A percentile compares a stretch with the other conserved stretches of the same genome.
Evolutionary conservation across 2,888 invertebrate genomes (phyloP).

Genomic region (Cryptosula pallasiana): DNA sequence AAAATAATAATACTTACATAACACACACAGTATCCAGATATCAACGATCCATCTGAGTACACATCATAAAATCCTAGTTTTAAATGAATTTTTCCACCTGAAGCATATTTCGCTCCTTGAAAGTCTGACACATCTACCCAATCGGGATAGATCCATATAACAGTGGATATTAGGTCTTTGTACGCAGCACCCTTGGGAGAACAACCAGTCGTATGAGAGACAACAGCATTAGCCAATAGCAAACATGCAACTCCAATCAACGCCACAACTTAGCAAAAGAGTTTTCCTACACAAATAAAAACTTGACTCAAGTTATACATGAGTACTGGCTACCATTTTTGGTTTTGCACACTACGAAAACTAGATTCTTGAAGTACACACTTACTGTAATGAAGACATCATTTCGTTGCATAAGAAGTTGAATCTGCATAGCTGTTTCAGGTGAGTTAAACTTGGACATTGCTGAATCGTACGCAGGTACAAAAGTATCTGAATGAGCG

Average conservation of each 20-base stretch:
- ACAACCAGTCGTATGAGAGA: too few species aligned
- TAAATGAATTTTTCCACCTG: background rate
- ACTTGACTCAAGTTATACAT: too few species aligned
- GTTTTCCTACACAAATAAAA: too few species aligned
- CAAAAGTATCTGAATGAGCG: background rate
- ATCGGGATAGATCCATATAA: slow-evolving; percentile 10
- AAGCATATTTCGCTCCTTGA: background rate
- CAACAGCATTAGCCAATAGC: too few species aligned
- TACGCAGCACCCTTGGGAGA: slow-evolving; percentile 5
- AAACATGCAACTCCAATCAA: too few species aligned
- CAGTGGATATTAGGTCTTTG: background rate
- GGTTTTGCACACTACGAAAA: too few species aligned
- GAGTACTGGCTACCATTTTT: too few species aligned
- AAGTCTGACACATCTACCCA: slow-evolving; percentile 15
- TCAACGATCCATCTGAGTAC: background rate
- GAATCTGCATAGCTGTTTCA: background rate
- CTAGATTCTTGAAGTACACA: too few species aligned
- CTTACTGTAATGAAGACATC: slow-evolving; percentile 17
- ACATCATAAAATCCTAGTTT: slow-evolving; percentile 6
- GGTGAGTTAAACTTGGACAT: slow-evolving; percentile 5
- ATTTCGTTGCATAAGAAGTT: slow-evolving; percentile 9
- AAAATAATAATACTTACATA: slow-evolving; percentile 22
- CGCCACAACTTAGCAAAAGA: too few species aligned
- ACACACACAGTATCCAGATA: background rate
- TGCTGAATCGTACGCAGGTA: background rate